These are phyloP conservation scores for Actinostola sp. DNA, from an alignment of 92 coral and sea anemone genomes.

Conservation along the genomic window DNA sequence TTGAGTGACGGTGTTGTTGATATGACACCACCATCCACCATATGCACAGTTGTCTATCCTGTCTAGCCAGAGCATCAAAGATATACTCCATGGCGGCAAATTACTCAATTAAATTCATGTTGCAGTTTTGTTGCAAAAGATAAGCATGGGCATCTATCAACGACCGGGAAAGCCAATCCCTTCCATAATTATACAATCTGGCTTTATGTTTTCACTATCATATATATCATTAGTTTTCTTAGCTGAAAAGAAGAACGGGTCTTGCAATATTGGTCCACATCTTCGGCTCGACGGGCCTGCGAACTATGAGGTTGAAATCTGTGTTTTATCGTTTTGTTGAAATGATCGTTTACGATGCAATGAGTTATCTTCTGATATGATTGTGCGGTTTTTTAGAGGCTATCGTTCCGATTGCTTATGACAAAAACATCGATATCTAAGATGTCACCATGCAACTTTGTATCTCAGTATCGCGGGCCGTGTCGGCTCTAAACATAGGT, in stretches of 20 bases:
- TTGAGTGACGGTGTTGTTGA: too few relatives aligned
- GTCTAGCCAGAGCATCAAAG: not conserved
- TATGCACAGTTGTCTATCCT: conserved; percentile 3
- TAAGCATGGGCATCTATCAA: conserved; percentile 1
- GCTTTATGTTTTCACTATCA: too few relatives aligned
- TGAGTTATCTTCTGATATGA: not conserved
- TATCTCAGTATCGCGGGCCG: too few relatives aligned
- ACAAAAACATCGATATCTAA: not conserved
- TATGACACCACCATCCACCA: not conserved
- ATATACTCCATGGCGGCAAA: not conserved
- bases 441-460: not conserved
- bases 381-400: not conserved
- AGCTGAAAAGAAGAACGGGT: too few relatives aligned
- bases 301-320: not conserved
- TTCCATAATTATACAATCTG: too few relatives aligned
- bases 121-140: not conserved
- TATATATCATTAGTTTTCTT: too few relatives aligned
- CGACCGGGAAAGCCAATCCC: not conserved
- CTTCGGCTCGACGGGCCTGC: too few relatives aligned
- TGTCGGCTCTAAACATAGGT: too few relatives aligned
- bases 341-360: not conserved
- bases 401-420: not conserved
- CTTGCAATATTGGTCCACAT: too few relatives aligned
- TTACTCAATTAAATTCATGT: not conserved
- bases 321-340: not conserved